Conservation (phyloP, 35 echinoderm and acorn worm species). For the Lytechinus pictus region DNA sequence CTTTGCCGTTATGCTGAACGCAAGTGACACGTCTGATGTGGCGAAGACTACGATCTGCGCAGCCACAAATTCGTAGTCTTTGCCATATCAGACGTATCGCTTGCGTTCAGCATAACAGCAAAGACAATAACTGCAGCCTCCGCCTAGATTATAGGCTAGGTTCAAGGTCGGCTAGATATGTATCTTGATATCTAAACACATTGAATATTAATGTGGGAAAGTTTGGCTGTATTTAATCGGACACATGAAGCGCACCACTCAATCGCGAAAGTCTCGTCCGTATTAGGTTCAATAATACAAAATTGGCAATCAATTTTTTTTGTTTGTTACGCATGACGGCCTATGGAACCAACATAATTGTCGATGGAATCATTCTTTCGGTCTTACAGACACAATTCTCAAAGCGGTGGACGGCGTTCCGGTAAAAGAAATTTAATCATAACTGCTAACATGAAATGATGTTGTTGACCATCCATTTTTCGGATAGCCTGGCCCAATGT, state of each 20-base stretch:
- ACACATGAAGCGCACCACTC: background rate
- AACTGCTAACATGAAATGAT: background rate
- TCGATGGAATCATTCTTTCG: background rate
- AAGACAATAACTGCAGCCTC: too few relatives aligned
- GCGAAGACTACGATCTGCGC: too few relatives aligned
- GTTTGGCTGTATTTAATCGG: background rate
- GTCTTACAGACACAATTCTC: background rate
- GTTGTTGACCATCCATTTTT: background rate
- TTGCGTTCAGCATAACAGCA: too few relatives aligned
- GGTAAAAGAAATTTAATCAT: background rate
- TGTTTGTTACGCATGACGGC: too few relatives aligned
- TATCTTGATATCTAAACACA: background rate
- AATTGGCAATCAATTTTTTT: background rate
- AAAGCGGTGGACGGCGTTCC: background rate
- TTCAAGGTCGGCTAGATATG: background rate
- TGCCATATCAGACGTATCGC: too few relatives aligned
- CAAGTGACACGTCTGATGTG: too few relatives aligned
- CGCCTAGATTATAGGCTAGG: background rate
- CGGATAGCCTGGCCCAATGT: too few relatives aligned
- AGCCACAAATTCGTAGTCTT: too few relatives aligned
- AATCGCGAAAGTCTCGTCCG: background rate
- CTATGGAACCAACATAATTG: background rate
- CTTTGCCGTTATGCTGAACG: too few relatives aligned
- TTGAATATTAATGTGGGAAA: constrained; percentile 5
- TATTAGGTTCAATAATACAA: background rate